phyloP scores from a whole-genome alignment of 2,113 vertebrate species.

The Prunella fulvescens region DNA sequence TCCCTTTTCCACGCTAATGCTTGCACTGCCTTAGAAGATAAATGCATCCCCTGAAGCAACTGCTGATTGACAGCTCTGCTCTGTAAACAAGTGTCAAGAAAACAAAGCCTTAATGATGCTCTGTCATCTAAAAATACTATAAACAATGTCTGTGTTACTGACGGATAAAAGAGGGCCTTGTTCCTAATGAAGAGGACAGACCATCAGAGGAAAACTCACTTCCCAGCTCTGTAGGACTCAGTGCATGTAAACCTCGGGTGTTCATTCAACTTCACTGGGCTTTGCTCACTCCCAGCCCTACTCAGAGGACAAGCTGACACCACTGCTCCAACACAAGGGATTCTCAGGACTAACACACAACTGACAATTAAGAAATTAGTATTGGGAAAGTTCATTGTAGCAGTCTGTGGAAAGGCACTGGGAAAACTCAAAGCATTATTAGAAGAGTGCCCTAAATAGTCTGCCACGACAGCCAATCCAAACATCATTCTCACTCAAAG shows the following conservation, averaged over 20 bases:
- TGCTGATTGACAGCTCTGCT: not conserved
- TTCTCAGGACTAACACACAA: not conserved
- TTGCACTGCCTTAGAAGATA: not conserved
- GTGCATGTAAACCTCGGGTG: not conserved
- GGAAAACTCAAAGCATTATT: not conserved
- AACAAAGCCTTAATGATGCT: conserved; percentile 13
- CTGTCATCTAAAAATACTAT: conserved; percentile 7
- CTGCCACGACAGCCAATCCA: not conserved
- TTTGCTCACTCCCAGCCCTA: not conserved
- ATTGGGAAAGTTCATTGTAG: not conserved
- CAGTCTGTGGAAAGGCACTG: not conserved
- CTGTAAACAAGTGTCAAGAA: not conserved
- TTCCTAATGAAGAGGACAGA: conserved; percentile 9
- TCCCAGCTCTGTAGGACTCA: not conserved
- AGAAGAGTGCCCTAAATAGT: not conserved
- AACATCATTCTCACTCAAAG: not conserved
- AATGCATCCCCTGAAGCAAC: not conserved
- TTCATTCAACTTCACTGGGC: not conserved
- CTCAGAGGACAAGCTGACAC: not conserved
- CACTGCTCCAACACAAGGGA: not conserved
- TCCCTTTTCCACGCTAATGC: not conserved
- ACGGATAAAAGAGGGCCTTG: not conserved
- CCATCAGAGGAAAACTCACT: not conserved
- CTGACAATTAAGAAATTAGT: not conserved
- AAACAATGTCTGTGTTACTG: not conserved